Conservation (phyloP, 2,797 vertebrate species). For the Synaphobranchus kaupii region DNA sequence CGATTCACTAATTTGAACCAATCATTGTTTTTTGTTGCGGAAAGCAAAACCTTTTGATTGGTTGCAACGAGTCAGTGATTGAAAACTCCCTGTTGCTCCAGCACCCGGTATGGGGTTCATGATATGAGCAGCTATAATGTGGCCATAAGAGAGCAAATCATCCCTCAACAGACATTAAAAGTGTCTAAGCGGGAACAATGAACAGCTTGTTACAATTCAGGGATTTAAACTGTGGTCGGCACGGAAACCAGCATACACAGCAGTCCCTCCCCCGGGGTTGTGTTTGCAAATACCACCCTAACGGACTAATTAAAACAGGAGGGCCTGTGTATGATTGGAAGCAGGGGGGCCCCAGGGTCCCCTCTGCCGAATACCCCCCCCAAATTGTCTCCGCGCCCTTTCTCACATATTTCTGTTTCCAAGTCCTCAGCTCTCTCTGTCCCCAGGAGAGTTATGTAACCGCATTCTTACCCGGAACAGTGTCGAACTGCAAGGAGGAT, state of each 20-base stretch:
- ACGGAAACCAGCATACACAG: neutral
- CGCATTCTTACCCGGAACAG: slow-evolving; percentile 31
- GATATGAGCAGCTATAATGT: neutral
- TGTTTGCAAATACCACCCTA: neutral
- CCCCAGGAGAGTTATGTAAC: slow-evolving; percentile 38
- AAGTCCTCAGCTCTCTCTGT: slow-evolving; percentile 25
- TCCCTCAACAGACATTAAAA: neutral
- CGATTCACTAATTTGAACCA: too few species aligned
- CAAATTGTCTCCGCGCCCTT: neutral
- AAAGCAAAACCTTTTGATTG: too few species aligned
- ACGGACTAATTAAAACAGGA: neutral
- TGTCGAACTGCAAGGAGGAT: slow-evolving; percentile 14
- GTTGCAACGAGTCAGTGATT: too few species aligned
- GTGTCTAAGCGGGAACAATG: neutral
- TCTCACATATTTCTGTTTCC: neutral
- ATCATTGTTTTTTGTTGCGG: too few species aligned
- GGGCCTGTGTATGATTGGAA: neutral
- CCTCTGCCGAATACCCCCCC: too few species aligned
- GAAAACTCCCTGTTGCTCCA: too few species aligned
- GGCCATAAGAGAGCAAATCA: neutral
- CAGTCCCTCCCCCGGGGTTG: neutral
- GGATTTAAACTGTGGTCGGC: too few species aligned
- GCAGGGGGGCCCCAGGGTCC: neutral
- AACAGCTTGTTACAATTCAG: neutral
- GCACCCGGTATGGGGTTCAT: too few species aligned